Conservation (phyloP, 1,140 invertebrate species). For the Spodoptera frugiperda region DNA sequence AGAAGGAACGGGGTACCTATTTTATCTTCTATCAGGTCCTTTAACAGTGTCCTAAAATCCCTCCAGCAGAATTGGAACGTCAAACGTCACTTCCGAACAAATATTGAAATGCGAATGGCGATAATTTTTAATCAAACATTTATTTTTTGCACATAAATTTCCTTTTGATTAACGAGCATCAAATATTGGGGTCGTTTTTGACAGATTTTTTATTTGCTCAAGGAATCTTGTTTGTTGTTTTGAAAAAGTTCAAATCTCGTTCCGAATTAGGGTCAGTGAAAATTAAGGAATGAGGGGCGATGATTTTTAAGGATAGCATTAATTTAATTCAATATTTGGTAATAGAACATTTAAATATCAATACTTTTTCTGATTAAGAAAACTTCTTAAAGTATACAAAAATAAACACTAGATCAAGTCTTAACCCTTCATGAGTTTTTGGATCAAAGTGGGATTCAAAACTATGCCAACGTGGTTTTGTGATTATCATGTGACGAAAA, state of each 20-base stretch:
- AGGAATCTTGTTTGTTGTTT: constrained; percentile 6
- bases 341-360: too few relatives aligned
- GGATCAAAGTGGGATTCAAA: too few relatives aligned
- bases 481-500: too few relatives aligned
- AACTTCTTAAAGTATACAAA: too few relatives aligned
- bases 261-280: background rate
- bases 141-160: constrained; percentile 28
- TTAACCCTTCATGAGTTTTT: too few relatives aligned
- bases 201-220: constrained; percentile 2
- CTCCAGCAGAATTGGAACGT: constrained; percentile 41
- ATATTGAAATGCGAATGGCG: background rate
- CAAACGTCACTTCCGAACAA: constrained; percentile 46
- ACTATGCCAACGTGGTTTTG: too few relatives aligned
- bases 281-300: background rate
- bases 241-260: too few relatives aligned
- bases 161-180: constrained; percentile 9
- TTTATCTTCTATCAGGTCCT: constrained; percentile 50
- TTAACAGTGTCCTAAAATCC: constrained; percentile 17
- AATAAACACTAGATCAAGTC: too few relatives aligned
- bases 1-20: too few relatives aligned
- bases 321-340: background rate
- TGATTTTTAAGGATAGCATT: background rate
- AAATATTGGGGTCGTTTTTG: constrained; percentile 23
- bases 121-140: constrained; percentile 32
- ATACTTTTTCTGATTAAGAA: too few relatives aligned